phyloP scores from a whole-genome alignment of 35 echinoderm and acorn worm species.

The Acanthaster planci region DNA sequence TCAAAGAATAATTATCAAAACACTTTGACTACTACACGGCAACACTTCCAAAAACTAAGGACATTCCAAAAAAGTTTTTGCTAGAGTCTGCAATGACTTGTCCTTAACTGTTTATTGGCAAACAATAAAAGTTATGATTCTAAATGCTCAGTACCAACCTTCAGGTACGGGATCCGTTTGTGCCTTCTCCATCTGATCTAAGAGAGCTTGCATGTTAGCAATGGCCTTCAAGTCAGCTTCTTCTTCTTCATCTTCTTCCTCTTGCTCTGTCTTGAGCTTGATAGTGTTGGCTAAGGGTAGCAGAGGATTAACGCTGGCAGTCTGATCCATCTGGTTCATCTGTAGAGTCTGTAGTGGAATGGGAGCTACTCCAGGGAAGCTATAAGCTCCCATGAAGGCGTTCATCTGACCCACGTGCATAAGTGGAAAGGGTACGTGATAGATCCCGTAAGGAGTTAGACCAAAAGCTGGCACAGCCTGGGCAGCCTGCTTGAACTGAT shows the following conservation, averaged over 20 bases:
- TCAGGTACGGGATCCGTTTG: constrained; percentile 72
- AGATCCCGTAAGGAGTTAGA: constrained; percentile 83
- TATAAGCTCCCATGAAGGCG: constrained; percentile 78
- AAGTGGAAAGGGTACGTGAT: constrained; percentile 80
- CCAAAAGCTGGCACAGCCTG: constrained; percentile 67
- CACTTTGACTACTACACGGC: no score
- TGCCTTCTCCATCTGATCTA: constrained; percentile 84
- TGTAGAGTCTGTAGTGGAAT: constrained; percentile 78
- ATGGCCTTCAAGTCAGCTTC: constrained; percentile 68
- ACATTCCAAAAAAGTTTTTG: no score
- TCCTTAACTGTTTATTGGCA: neutral
- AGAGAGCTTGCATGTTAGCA: constrained; percentile 75
- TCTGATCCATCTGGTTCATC: constrained; percentile 46
- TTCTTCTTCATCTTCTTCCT: constrained; percentile 64
- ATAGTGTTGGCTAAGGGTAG: neutral
- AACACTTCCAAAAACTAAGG: no score
- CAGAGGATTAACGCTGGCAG: neutral
- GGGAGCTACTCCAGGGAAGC: constrained; percentile 69
- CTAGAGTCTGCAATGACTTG: no score
- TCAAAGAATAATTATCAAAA: no score
- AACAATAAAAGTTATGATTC: neutral
- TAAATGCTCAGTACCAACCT: constrained; percentile 50
- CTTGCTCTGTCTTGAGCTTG: constrained; percentile 66
- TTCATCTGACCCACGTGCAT: constrained; percentile 89
- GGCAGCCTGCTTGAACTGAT: constrained; percentile 44